Percentiles rank a stretch among this genome's conserved stretches.
Evolutionary conservation across 2,797 vertebrate genomes (phyloP).

Genomic region (Chelon auratus): DNA sequence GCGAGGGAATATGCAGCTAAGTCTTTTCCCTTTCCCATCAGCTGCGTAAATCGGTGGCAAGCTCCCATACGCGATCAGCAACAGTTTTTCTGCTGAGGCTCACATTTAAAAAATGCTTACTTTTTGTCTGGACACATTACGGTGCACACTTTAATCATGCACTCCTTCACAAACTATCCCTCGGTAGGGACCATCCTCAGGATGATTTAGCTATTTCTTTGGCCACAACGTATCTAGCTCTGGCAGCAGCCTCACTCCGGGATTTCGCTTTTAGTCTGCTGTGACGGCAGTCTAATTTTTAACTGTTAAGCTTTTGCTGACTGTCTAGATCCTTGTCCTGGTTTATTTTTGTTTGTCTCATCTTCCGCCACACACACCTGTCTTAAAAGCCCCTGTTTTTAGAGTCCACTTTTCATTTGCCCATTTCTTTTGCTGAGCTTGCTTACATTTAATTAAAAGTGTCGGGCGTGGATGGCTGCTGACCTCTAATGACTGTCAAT

Average conservation of each 20-base stretch:
- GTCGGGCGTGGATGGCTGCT: neutral
- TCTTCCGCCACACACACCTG: neutral
- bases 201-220: conserved; percentile 11
- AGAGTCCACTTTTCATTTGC: neutral
- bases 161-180: neutral
- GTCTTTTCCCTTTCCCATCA: conserved; percentile 12
- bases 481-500: neutral
- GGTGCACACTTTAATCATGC: neutral
- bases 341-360: neutral
- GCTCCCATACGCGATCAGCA: neutral
- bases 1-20: neutral
- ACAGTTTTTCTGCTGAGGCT: neutral
- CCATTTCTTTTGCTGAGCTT: neutral
- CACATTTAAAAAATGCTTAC: neutral
- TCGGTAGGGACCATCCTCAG: neutral
- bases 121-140: neutral
- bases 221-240: conserved; percentile 10
- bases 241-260: conserved; percentile 4
- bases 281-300: conserved; percentile 3
- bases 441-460: neutral
- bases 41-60: conserved; percentile 1
- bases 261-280: conserved; percentile 10
- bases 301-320: neutral
- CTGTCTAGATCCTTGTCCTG: neutral
- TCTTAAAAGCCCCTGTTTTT: neutral